These are phyloP conservation scores for Drosophila nr. medialis DNA, from an alignment of 2,888 invertebrate species.

Conservation along the genomic window DNA sequence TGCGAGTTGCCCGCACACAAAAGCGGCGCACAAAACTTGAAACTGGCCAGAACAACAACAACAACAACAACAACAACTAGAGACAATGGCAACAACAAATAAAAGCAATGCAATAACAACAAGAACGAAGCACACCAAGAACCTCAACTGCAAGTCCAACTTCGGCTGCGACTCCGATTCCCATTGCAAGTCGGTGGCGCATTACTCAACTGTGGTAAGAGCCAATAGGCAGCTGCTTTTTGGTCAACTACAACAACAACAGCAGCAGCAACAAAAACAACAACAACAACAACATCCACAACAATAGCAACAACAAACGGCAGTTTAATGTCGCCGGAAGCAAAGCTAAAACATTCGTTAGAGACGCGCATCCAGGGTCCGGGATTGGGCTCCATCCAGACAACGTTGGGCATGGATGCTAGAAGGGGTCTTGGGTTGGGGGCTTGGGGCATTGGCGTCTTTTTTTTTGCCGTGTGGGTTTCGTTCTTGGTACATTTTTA, in stretches of 20 bases:
- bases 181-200: slow-evolving; percentile 44
- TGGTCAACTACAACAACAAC: slow-evolving; percentile 51
- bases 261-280: slow-evolving; percentile 15
- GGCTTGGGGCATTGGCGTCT: slow-evolving; percentile 2
- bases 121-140: slow-evolving; percentile 28
- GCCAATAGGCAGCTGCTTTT: slow-evolving; percentile 78
- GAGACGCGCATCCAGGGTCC: slow-evolving; percentile 55
- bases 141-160: slow-evolving; percentile 31
- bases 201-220: slow-evolving; percentile 77
- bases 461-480: slow-evolving; percentile 36
- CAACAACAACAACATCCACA: slow-evolving; percentile 11
- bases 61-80: slow-evolving; percentile 5
- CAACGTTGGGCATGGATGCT: background rate
- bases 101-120: slow-evolving; percentile 55
- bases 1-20: slow-evolving; percentile 25
- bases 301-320: slow-evolving; percentile 55
- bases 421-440: background rate
- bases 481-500: slow-evolving; percentile 28
- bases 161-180: slow-evolving; percentile 23
- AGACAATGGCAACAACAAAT: slow-evolving; percentile 36
- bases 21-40: slow-evolving; percentile 48
- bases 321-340: slow-evolving; percentile 80
- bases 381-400: slow-evolving; percentile 38
- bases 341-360: slow-evolving; percentile 73
- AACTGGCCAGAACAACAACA: slow-evolving; percentile 44